Percentiles rank a stretch among this genome's conserved stretches.
These are phyloP conservation scores for Porites australiensis DNA, from an alignment of 64 coral and sea anemone species.

Conservation along the genomic window DNA sequence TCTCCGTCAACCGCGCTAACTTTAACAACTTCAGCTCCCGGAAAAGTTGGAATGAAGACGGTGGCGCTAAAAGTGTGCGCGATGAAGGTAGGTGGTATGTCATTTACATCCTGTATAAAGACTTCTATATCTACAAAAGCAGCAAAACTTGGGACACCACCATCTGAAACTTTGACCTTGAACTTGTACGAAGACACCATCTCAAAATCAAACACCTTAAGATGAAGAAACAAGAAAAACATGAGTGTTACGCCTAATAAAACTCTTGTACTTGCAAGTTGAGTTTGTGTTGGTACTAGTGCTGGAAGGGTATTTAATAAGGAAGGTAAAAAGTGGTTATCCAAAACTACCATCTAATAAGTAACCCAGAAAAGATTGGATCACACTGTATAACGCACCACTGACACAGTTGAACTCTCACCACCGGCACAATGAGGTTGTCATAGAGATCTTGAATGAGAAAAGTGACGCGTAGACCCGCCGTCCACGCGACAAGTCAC, in stretches of 20 bases:
- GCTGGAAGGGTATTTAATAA: no score
- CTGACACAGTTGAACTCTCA: no score
- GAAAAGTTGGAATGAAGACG: conserved; percentile 67
- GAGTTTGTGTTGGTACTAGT: no score
- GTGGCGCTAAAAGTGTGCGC: conserved; percentile 24
- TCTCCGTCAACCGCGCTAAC: conserved; percentile 79
- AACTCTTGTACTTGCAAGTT: no score
- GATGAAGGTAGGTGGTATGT: conserved; percentile 74
- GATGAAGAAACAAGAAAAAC: not conserved
- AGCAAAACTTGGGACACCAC: conserved; percentile 61
- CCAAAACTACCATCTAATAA: no score
- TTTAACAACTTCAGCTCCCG: conserved; percentile 42
- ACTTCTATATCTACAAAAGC: conserved; percentile 78
- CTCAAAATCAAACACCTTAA: conserved; percentile 79
- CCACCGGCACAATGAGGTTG: no score
- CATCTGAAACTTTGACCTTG: conserved; percentile 84
- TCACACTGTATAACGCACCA: no score
- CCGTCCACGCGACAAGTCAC: no score
- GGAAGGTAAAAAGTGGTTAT: no score
- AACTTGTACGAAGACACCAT: conserved; percentile 64
- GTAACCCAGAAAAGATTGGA: no score
- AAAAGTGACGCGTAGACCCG: no score
- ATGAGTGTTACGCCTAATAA: not conserved
- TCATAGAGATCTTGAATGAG: no score
- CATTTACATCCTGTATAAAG: conserved; percentile 70